Percentiles rank a stretch among this genome's conserved stretches.
These are phyloP conservation scores for Hofmannophila pseudospretella DNA, from an alignment of 2,888 invertebrate species.

Conservation along the genomic window DNA sequence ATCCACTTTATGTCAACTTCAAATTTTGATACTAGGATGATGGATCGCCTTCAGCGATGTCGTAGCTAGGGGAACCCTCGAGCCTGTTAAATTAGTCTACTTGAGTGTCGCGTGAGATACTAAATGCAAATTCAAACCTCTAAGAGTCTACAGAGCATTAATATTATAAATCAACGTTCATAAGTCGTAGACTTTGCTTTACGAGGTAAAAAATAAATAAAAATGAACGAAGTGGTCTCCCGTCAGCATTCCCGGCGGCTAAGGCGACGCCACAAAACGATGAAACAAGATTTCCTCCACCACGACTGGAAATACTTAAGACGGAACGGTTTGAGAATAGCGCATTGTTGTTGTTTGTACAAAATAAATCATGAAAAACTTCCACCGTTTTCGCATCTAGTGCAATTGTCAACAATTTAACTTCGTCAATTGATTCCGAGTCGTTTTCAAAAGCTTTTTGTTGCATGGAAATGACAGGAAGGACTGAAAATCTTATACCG, in stretches of 20 bases:
- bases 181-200: conserved; percentile 51
- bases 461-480: conserved; percentile 7
- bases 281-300: conserved; percentile 51
- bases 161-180: conserved; percentile 49
- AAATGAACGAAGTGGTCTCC: conserved; percentile 35
- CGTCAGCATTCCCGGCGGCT: conserved; percentile 48
- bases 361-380: conserved; percentile 26
- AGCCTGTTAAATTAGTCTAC: conserved; percentile 18
- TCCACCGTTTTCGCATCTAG: conserved; percentile 17
- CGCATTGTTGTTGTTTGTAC: conserved; percentile 47
- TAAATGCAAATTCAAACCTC: conserved; percentile 1
- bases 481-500: conserved; percentile 2
- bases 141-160: neutral
- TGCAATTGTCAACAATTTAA: conserved; percentile 15
- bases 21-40: conserved; percentile 70
- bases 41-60: conserved; percentile 53
- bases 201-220: conserved; percentile 49
- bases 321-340: conserved; percentile 49
- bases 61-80: conserved; percentile 26
- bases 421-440: conserved; percentile 12
- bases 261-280: conserved; percentile 60
- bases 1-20: conserved; percentile 73
- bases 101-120: neutral
- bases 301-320: conserved; percentile 37
- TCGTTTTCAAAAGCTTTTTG: conserved; percentile 13